Percentiles rank a stretch among this genome's conserved stretches.
Evolutionary conservation across 2,888 invertebrate genomes (phyloP).

Genomic region (Acanthoscelides obtectus): DNA sequence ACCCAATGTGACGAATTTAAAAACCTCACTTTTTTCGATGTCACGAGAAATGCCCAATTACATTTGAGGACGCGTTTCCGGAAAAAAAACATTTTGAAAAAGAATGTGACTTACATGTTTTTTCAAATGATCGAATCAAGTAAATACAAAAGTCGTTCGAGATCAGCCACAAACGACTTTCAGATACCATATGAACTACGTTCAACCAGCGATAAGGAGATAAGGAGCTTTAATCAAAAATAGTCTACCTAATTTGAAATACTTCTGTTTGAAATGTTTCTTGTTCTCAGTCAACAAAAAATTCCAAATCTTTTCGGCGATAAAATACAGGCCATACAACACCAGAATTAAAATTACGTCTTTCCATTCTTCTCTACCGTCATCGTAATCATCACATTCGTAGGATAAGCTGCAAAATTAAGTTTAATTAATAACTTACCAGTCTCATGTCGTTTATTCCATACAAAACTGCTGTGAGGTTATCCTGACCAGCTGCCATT

Average conservation of each 20-base stretch:
- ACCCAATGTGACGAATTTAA: no score
- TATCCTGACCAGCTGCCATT: conserved; percentile 48
- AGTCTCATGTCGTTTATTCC: conserved; percentile 67
- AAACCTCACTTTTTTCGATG: no score
- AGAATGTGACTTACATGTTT: no score
- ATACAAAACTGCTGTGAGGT: conserved; percentile 68
- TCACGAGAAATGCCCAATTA: no score
- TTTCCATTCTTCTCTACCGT: background rate
- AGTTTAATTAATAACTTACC: conserved; percentile 56
- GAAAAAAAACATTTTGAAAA: no score
- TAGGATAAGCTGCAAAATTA: background rate
- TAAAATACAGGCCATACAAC: background rate
- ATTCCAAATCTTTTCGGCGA: background rate
- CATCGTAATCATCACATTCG: background rate
- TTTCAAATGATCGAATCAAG: no score
- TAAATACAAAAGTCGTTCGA: no score
- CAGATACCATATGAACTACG: no score
- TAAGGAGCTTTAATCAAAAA: no score
- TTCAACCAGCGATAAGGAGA: no score
- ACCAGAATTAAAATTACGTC: background rate
- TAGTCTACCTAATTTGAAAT: background rate
- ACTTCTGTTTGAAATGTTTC: background rate
- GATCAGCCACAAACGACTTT: no score
- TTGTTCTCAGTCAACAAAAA: background rate
- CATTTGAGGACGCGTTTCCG: no score